Conservation (phyloP, 2,797 vertebrate genomes). For the Phoxinus dragarum region DNA sequence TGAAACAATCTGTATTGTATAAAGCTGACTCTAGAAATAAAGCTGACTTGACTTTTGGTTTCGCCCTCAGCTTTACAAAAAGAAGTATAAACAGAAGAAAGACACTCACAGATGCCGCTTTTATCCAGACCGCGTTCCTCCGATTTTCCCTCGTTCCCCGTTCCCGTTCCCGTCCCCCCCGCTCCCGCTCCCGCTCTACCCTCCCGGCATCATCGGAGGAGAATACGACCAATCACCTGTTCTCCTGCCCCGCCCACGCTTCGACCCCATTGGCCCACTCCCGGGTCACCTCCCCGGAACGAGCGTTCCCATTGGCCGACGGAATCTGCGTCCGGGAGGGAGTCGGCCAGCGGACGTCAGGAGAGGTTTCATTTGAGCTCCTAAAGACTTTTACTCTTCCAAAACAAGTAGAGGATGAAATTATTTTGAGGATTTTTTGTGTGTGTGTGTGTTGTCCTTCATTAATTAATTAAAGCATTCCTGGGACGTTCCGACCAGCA, state of each 20-base stretch:
- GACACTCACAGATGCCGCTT: not conserved
- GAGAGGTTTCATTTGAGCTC: conserved; percentile 77
- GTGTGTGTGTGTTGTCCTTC: not conserved
- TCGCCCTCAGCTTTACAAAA: conserved; percentile 73
- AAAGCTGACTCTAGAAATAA: no score
- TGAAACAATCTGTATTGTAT: no score
- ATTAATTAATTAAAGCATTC: conserved; percentile 3
- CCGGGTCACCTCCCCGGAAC: conserved; percentile 26
- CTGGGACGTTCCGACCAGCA: not conserved
- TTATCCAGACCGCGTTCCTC: conserved; percentile 28
- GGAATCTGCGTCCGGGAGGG: conserved; percentile 44
- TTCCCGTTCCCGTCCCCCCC: conserved; percentile 24
- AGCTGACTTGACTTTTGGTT: not conserved
- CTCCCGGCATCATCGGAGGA: conserved; percentile 77
- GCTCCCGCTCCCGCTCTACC: conserved; percentile 61
- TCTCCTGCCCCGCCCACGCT: conserved; percentile 72
- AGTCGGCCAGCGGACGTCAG: conserved; percentile 63
- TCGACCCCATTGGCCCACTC: conserved; percentile 69
- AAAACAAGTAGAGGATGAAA: not conserved
- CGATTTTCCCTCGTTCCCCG: conserved; percentile 38
- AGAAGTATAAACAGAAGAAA: conserved; percentile 43
- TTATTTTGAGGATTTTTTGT: not conserved
- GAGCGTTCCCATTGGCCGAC: conserved; percentile 43
- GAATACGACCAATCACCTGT: conserved; percentile 74
- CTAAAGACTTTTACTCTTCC: not conserved